Conservation (phyloP, 2,113 vertebrate genomes). For the Nansenia antarctica region DNA sequence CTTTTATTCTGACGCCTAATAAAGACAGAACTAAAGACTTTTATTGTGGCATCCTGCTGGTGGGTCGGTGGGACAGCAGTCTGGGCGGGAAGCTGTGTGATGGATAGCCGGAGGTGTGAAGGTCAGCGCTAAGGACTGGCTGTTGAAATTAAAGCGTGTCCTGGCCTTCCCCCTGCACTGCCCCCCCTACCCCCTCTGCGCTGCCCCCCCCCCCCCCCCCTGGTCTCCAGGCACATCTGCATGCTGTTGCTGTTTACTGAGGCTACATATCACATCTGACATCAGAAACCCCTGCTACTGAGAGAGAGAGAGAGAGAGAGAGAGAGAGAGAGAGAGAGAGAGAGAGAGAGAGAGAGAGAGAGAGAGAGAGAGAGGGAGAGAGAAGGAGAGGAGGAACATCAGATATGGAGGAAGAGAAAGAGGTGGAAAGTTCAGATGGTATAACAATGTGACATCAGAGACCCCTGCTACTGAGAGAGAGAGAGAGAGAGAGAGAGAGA, state of each 20-base stretch:
- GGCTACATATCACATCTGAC: conserved; percentile 60
- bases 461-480: background rate
- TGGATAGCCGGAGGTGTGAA: conserved; percentile 66
- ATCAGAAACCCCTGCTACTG: conserved; percentile 65
- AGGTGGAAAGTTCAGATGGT: conserved; percentile 27
- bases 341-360: too few species aligned
- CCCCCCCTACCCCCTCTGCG: too few species aligned
- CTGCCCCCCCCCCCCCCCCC: conserved; percentile 23
- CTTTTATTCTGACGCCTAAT: too few species aligned
- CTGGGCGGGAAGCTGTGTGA: conserved; percentile 58
- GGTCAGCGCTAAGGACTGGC: conserved; percentile 68
- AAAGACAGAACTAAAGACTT: conserved; percentile 6
- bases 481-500: too few species aligned
- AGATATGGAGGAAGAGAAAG: too few species aligned
- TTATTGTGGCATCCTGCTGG: conserved; percentile 36
- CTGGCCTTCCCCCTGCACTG: conserved; percentile 35
- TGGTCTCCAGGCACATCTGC: conserved; percentile 65
- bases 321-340: too few species aligned
- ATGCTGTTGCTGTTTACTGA: conserved; percentile 61
- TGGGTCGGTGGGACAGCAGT: conserved; percentile 26
- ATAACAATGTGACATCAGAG: conserved; percentile 24
- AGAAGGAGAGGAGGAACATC: too few species aligned
- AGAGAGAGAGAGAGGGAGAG: background rate
- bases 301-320: conserved; percentile 22
- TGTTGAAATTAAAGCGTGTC: conserved; percentile 70